Percentiles rank a stretch among this genome's conserved stretches.
phyloP scores from a whole-genome alignment of 2,113 vertebrate species.

The Dissostichus mawsoni region DNA sequence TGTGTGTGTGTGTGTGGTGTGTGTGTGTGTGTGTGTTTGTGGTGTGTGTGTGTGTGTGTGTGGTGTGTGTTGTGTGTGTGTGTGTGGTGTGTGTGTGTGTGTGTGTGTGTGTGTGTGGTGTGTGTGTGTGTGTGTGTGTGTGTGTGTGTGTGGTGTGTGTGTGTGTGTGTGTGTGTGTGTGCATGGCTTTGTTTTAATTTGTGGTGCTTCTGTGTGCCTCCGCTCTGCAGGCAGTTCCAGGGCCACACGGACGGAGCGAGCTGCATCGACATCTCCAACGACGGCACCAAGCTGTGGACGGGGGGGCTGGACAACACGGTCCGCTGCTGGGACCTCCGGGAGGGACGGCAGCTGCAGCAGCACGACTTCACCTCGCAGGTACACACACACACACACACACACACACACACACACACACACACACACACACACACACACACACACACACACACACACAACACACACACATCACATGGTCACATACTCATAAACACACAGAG shows the following conservation, averaged over 20 bases:
- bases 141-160: constrained; percentile 71
- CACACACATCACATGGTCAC: not conserved
- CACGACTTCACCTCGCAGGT: constrained; percentile 80
- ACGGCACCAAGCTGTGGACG: constrained; percentile 87
- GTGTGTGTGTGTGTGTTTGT: constrained; percentile 56
- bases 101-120: constrained; percentile 64
- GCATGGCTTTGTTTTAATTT: constrained; percentile 4
- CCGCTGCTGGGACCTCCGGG: constrained; percentile 85
- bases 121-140: constrained; percentile 62
- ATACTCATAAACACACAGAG: not conserved
- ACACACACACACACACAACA: not conserved
- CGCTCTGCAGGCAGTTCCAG: constrained; percentile 82
- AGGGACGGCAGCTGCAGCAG: constrained; percentile 77
- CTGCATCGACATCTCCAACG: constrained; percentile 87
- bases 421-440: constrained; percentile 2
- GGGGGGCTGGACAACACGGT: constrained; percentile 87
- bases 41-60: constrained; percentile 33
- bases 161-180: constrained; percentile 66
- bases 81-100: constrained; percentile 57
- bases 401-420: constrained; percentile 22
- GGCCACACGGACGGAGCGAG: constrained; percentile 87
- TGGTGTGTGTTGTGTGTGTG: constrained; percentile 70
- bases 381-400: constrained; percentile 1
- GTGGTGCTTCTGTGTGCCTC: not conserved
- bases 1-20: constrained; percentile 63